Base-by-base conservation (phyloP, 2,888 invertebrate genomes). In the Apoda limacodes region DNA sequence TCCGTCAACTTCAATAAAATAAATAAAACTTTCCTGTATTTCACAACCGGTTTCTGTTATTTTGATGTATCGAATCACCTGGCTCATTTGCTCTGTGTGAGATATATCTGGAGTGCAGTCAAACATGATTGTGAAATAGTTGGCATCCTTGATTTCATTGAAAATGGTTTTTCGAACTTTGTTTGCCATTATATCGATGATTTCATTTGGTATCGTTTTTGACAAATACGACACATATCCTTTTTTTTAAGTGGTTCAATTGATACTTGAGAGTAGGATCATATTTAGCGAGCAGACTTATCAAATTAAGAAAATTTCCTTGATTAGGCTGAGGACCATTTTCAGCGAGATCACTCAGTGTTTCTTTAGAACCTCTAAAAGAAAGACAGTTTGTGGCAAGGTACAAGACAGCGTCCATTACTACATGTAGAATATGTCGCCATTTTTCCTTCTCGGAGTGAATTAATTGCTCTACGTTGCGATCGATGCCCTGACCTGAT, bases 21-120 rank as follows among this genome's bases (percentile, higher is more conserved):
- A n/a, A n/a, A n/a, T n/a, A n/a, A n/a, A n/a, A n/a, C n/a, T n/a
- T n/a, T n/a, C n/a, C n/a, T n/a, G n/a, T n/a, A n/a, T n/a, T n/a
- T n/a, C n/a, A 6, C 46, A n/a, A n/a, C n/a, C n/a, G n/a, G n/a
- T n/a, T n/a, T n/a, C n/a, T n/a, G n/a, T n/a, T n/a, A n/a, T 13
- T 41, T 37, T 42, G 13, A 52, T 42, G 40, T 45, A 52, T 40
- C 52, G 43, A 23, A 55, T 46, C 9, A 52, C 43, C 17, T 49
- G 44, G 35, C 51, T 48, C 41, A 56, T 46, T 40, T 56, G 52
- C 36, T 54, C 50, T 24, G 45, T 38, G 39, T 55, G 50, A 33
- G 52, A 48, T 21, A 52, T 41, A 45, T 55, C 50, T 35, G 51
- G 51, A 40, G 53, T 50, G 37, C 51, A 51, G 42, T 55, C 55